These are phyloP conservation scores for Drosophila eohydei DNA, from an alignment of 2,888 invertebrate species.

Conservation along the genomic window DNA sequence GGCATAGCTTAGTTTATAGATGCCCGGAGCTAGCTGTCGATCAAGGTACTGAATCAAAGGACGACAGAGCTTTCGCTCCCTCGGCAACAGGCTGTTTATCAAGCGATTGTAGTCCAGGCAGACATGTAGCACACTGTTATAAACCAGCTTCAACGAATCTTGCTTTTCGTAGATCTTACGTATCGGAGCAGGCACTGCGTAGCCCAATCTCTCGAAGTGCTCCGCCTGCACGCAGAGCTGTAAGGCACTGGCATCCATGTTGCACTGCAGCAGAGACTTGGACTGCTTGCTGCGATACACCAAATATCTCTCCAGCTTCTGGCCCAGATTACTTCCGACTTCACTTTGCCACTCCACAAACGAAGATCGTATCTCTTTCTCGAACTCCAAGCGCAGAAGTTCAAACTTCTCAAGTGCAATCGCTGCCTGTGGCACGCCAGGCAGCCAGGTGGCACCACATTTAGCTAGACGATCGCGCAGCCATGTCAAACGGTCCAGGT, in stretches of 20 bases:
- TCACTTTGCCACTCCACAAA: slow-evolving; percentile 86
- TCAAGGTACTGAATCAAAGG: slow-evolving; percentile 88
- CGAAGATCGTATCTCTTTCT: slow-evolving; percentile 85
- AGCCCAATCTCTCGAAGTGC: slow-evolving; percentile 90
- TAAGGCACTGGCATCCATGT: slow-evolving; percentile 89
- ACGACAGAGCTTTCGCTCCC: slow-evolving; percentile 91
- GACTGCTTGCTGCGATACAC: slow-evolving; percentile 89
- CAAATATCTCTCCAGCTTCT: slow-evolving; percentile 89
- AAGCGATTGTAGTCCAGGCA: slow-evolving; percentile 92
- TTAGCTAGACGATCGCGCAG: slow-evolving; percentile 87
- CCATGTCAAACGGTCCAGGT: slow-evolving; percentile 88
- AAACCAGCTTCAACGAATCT: slow-evolving; percentile 87
- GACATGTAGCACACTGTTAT: slow-evolving; percentile 90
- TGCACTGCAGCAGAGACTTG: slow-evolving; percentile 90
- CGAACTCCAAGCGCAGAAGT: slow-evolving; percentile 73
- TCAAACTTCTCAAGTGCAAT: slow-evolving; percentile 87
- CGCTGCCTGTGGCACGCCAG: slow-evolving; percentile 88
- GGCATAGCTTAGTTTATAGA: slow-evolving; percentile 90
- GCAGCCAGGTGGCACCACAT: slow-evolving; percentile 91
- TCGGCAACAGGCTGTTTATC: slow-evolving; percentile 89
- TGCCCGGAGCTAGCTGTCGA: slow-evolving; percentile 90
- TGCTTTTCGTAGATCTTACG: slow-evolving; percentile 88
- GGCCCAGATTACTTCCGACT: slow-evolving; percentile 86
- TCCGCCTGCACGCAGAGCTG: slow-evolving; percentile 90
- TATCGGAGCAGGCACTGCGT: slow-evolving; percentile 89